A percentile compares a stretch with the other conserved stretches of the same genome.
Evolutionary conservation across 2,797 vertebrate species (phyloP).

Genomic region (Euphonia xanthogaster): DNA sequence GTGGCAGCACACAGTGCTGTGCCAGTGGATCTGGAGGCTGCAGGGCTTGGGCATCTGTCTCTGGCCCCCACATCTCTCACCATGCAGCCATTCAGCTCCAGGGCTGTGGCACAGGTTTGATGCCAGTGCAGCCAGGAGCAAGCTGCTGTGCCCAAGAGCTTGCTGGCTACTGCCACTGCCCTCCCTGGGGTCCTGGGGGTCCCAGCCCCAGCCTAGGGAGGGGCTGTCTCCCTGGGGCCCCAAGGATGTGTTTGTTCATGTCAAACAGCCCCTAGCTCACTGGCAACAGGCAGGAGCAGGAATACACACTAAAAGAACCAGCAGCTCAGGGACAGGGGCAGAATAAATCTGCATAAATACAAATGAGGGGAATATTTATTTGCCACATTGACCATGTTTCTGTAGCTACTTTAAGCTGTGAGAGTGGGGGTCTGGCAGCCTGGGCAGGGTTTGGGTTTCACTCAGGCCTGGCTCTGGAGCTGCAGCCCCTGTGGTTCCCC

Average conservation of each 20-base stretch:
- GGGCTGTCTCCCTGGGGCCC: neutral
- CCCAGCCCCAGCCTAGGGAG: neutral
- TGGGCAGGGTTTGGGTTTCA: neutral
- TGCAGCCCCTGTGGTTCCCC: neutral
- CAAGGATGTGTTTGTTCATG: neutral
- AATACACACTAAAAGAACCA: neutral
- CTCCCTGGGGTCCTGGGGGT: accelerated
- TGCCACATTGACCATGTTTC: neutral
- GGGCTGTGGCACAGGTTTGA: neutral
- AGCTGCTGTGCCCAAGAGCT: neutral
- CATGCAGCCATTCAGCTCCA: accelerated
- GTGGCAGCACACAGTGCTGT: accelerated
- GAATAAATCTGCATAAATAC: conserved; percentile 55
- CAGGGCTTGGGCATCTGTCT: neutral
- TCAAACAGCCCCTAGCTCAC: neutral
- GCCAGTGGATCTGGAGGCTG: neutral
- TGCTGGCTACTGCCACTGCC: neutral
- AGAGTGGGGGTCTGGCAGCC: neutral
- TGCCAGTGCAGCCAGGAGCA: accelerated
- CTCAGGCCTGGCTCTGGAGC: neutral
- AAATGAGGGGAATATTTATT: neutral
- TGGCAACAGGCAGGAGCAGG: neutral
- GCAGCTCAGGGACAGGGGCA: neutral
- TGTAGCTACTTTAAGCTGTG: neutral
- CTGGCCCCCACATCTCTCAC: neutral